Evolutionary conservation across 2,888 invertebrate genomes (phyloP).

Genomic region (Ctenicera cuprea): DNA sequence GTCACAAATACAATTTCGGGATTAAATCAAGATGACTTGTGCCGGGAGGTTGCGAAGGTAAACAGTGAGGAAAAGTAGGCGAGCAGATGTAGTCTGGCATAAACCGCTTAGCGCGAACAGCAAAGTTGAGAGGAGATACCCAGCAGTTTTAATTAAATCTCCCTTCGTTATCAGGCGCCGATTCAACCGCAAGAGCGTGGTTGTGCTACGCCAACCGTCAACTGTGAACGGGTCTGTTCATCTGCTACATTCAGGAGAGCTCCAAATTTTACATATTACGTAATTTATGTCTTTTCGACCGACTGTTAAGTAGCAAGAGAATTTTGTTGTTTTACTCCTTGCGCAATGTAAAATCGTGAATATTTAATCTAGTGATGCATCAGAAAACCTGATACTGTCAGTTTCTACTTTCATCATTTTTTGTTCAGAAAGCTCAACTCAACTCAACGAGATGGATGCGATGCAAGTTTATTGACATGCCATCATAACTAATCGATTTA

Average conservation of each 20-base stretch:
- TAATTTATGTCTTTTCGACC: conserved; percentile 17
- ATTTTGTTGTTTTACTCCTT: not conserved
- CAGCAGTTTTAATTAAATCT: conserved; percentile 54
- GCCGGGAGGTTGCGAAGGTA: conserved; percentile 45
- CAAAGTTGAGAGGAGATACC: conserved; percentile 50
- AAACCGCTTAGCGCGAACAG: conserved; percentile 51
- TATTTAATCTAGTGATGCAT: no score
- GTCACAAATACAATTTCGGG: conserved; percentile 46
- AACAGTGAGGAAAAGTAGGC: conserved; percentile 50
- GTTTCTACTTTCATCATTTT: no score
- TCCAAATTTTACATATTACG: conserved; percentile 29
- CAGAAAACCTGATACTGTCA: no score
- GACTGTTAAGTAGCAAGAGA: not conserved
- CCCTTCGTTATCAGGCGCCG: conserved; percentile 53
- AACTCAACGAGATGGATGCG: no score
- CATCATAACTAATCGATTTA: no score
- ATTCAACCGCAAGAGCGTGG: conserved; percentile 53
- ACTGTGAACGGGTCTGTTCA: conserved; percentile 37
- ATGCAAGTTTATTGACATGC: no score
- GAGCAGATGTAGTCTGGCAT: conserved; percentile 52
- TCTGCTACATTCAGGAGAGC: conserved; percentile 37
- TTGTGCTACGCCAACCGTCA: conserved; percentile 48
- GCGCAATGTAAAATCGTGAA: not conserved
- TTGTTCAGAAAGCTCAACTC: no score
- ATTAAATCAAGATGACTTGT: conserved; percentile 48